A percentile compares a stretch with the other conserved stretches of the same genome.
Conservation (phyloP, 2,888 invertebrate species). For the Hemithea aestivaria region DNA sequence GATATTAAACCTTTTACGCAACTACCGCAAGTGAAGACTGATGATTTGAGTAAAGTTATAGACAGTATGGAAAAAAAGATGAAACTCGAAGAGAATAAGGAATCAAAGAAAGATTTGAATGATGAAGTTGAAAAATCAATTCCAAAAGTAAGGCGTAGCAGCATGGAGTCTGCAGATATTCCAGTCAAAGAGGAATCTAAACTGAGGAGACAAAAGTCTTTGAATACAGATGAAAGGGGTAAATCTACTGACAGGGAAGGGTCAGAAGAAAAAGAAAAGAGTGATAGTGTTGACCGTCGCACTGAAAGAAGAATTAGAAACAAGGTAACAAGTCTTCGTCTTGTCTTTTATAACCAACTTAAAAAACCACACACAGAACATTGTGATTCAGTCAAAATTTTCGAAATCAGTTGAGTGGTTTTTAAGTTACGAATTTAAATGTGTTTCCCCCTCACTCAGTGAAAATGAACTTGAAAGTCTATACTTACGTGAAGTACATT, state of each 20-base stretch:
- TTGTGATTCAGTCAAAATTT: too few species aligned
- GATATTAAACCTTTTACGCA: constrained; percentile 75
- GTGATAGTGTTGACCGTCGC: constrained; percentile 73
- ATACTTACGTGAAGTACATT: too few species aligned
- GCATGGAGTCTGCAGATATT: constrained; percentile 59
- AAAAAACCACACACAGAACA: too few species aligned
- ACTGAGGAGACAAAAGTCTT: constrained; percentile 76
- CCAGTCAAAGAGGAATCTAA: constrained; percentile 51
- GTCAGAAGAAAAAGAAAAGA: constrained; percentile 72
- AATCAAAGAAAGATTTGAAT: constrained; percentile 52
- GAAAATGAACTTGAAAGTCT: too few species aligned
- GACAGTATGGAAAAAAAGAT: constrained; percentile 67
- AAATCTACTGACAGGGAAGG: constrained; percentile 76
- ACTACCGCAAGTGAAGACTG: constrained; percentile 71
- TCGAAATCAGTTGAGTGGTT: too few species aligned
- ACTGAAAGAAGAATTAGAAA: constrained; percentile 82
- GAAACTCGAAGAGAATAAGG: constrained; percentile 49
- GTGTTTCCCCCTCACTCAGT: too few species aligned
- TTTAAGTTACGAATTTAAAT: too few species aligned
- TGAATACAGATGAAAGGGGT: constrained; percentile 70
- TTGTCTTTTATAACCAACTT: constrained; percentile 4
- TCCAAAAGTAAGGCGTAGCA: constrained; percentile 56
- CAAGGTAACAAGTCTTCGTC: constrained; percentile 68
- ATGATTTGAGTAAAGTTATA: constrained; percentile 67
- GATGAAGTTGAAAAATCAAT: constrained; percentile 51